Evolutionary conservation across 2,888 invertebrate genomes (phyloP), one percentile per base, ranked within the genome.

Genomic region (Melinaea marsaeus): DNA sequence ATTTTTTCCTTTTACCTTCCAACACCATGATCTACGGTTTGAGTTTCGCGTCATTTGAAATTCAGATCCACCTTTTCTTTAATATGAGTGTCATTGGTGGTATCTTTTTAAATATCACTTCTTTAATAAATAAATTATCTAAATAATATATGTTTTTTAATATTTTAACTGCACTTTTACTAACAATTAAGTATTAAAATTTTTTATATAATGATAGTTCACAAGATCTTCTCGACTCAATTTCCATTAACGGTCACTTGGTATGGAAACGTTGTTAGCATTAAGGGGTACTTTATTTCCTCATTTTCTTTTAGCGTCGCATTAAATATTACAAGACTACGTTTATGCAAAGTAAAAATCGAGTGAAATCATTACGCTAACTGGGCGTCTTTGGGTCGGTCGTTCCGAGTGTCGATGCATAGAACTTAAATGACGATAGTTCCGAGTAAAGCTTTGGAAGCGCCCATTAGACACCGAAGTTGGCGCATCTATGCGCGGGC

Each of bases 401-500:
- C 61, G 64, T 67, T 66, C 65, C 60, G 58, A 64, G 59, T 65
- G 58, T 64, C 67, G 63, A 69, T 67, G 63, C 64, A 70, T 65
- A 62, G 61, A 65, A 70, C 65, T 66, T 62, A 65, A 68, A 70
- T 64, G 68, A 68, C 69, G 65, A 65, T 70, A 67, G 66, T 68
- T 63, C 65, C 65, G 69, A 71, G 64, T 64, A 63, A 65, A 69
- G 69, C 63, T 68, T 58, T 65, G 56, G 65, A 66, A 65, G 64
- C 62, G 62, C 62, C 71, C 69, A 72, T 72, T 72, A 72, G 67
- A 60, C 65, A 57, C 55, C 60, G 60, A 75, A 76, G 74, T 76
- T 76, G 60, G 72, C 67, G 69, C 69, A 74, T 74, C 73, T 69
- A 71, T 72, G 73, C 72, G 66, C 71, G 63, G 64, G 67, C 73